Evolutionary conservation across 2,888 invertebrate genomes (phyloP), one percentile per base, ranked within the genome.

Genomic region (Calameuta filiformis): DNA sequence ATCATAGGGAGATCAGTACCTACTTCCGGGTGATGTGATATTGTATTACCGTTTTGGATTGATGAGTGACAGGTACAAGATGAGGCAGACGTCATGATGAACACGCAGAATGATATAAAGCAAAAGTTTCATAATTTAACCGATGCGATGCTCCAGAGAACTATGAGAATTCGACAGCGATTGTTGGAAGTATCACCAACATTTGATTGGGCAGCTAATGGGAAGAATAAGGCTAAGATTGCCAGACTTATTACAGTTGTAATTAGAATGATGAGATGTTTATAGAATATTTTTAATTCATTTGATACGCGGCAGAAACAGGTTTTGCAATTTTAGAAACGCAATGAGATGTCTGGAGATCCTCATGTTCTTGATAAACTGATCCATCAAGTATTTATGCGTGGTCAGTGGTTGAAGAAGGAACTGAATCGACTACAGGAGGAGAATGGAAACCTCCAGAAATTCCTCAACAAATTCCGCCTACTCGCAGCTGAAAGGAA

Each of bases 31-130:
- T 23, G 56, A 76, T 40, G 69, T 37, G 35, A 71, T 71, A 71
- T 23, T 34, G 15, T 33, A 35, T 15, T 30, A 23, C 1, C 23
- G 23, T 56, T 34, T 31, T 34, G 9, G 0, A 31, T 71, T 34
- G 9, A 71, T 3, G 71, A 12, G 34, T 23, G 12, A 34, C 37
- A 85, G 85, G 81, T 85, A 23, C 85, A 85, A 56, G 85, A 85
- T 79, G 85, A 85, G 73, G 83, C 81, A 15, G 85, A 85, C 75
- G 85, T 85, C 4, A 85, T 84, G 85, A 83, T 83, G 81, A 77
- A 82, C 75, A 83, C 84, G 12, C 84, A 85, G 73, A 83, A 82
- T 35, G 83, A 82, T 23, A 83, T 85, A 56, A 85, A 83, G 68
- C 80, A 83, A 34, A 83, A 83, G 79, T 85, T 85, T 73, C 77